A percentile compares a stretch with the other conserved stretches of the same genome.
Conservation (phyloP, 1,140 invertebrate genomes). For the Laupala kohalensis region DNA sequence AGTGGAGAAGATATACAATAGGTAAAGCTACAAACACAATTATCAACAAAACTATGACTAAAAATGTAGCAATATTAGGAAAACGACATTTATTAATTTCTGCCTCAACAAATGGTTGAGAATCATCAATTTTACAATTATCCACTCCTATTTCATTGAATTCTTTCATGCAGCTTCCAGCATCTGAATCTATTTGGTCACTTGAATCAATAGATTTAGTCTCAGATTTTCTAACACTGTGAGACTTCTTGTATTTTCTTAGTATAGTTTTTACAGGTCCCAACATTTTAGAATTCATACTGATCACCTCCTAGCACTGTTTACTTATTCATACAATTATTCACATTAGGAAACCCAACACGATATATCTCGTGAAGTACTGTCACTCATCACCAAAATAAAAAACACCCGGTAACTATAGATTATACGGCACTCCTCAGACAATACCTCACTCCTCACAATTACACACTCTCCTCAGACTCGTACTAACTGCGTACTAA, state of each 20-base stretch:
- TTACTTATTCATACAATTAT: no score
- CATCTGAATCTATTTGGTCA: background rate
- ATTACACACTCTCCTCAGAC: no score
- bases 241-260: background rate
- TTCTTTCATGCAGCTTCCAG: background rate
- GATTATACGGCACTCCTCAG: no score
- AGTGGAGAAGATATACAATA: slow-evolving; percentile 14
- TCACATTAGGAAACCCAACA: no score
- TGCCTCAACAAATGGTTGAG: background rate
- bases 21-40: slow-evolving; percentile 13
- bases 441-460: no score
- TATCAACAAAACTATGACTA: slow-evolving; percentile 11
- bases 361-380: no score
- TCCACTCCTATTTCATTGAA: background rate
- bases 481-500: no score
- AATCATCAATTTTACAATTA: background rate
- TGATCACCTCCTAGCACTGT: background rate
- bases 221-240: background rate
- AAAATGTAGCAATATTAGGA: slow-evolving; percentile 13
- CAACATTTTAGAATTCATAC: background rate
- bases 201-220: background rate
- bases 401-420: no score
- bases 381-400: no score
- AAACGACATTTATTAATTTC: background rate
- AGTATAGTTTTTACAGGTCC: slow-evolving; percentile 1